A percentile compares a stretch with the other conserved stretches of the same genome.
Conservation (phyloP, 37 sponge, comb jelly and placozoan genomes). For the Spongia lamella region DNA sequence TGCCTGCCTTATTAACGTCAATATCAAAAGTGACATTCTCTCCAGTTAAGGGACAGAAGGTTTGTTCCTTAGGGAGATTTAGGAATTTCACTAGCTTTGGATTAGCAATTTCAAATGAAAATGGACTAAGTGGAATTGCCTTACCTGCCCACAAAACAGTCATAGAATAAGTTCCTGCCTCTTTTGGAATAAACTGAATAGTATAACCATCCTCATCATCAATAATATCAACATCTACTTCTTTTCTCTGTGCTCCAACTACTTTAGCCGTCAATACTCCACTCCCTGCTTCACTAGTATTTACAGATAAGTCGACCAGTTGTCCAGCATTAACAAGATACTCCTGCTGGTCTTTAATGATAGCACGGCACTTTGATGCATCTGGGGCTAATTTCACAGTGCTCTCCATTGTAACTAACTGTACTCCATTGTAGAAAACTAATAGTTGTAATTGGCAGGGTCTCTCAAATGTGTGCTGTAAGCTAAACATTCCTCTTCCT, state of each 20-base stretch:
- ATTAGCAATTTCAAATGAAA: slow-evolving; percentile 58
- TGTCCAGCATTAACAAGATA: slow-evolving; percentile 61
- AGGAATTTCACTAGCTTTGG: slow-evolving; percentile 50
- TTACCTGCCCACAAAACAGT: slow-evolving; percentile 70
- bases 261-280: slow-evolving; percentile 55
- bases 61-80: too few relatives aligned
- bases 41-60: too few relatives aligned
- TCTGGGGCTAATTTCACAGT: slow-evolving; percentile 50
- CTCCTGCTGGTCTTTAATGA: slow-evolving; percentile 28
- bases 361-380: slow-evolving; percentile 59
- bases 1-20: too few relatives aligned
- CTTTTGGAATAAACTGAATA: slow-evolving; percentile 60
- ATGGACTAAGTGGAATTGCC: slow-evolving; percentile 79
- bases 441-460: too few relatives aligned
- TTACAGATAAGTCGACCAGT: slow-evolving; percentile 75
- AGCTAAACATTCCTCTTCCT: slow-evolving; percentile 2
- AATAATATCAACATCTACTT: slow-evolving; percentile 5
- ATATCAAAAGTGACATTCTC: too few relatives aligned
- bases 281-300: slow-evolving; percentile 66
- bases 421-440: too few relatives aligned
- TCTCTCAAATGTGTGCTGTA: too few relatives aligned
- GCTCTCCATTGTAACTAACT: slow-evolving; percentile 1
- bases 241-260: slow-evolving; percentile 30
- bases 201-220: slow-evolving; percentile 36
- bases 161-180: slow-evolving; percentile 68